Evolutionary conservation across 2,797 vertebrate genomes (phyloP).

Genomic region (Microcaecilia unicolor): DNA sequence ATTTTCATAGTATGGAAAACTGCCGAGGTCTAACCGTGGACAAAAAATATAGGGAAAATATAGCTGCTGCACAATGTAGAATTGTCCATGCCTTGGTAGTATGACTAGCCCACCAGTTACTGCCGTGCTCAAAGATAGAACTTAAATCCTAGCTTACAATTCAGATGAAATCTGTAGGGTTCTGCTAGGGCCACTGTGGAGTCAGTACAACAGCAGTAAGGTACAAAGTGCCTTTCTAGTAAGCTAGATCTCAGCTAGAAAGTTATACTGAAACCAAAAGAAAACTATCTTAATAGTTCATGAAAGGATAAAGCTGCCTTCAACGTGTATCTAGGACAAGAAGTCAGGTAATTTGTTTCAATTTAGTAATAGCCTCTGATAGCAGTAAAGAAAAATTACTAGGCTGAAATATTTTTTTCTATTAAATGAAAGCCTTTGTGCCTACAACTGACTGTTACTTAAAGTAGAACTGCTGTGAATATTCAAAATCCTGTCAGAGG

Average conservation of each 20-base stretch:
- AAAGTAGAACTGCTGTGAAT: constrained; percentile 21
- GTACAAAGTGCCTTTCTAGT: constrained; percentile 15
- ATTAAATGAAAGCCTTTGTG: constrained; percentile 43
- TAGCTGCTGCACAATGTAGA: background rate
- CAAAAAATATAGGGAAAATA: background rate
- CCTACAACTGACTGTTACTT: constrained; percentile 27
- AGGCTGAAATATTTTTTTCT: constrained; percentile 13
- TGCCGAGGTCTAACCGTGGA: background rate
- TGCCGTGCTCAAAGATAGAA: too few species aligned
- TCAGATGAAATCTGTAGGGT: too few species aligned
- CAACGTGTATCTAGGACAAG: constrained; percentile 17
- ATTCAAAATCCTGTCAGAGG: constrained; percentile 11
- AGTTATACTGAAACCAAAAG: constrained; percentile 28
- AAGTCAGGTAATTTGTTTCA: constrained; percentile 16
- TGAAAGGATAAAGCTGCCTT: constrained; percentile 4
- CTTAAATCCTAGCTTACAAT: too few species aligned
- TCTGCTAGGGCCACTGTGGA: too few species aligned
- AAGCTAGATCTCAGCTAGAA: constrained; percentile 17
- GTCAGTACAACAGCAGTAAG: too few species aligned
- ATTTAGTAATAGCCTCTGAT: constrained; percentile 18
- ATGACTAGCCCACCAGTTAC: too few species aligned
- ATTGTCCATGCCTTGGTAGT: too few species aligned
- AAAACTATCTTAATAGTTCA: constrained; percentile 31
- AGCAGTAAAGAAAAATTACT: constrained; percentile 17
- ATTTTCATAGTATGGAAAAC: background rate